These are phyloP conservation scores for Orthonevra nobilis DNA, from an alignment of 2,888 invertebrate genomes.

Conservation along the genomic window DNA sequence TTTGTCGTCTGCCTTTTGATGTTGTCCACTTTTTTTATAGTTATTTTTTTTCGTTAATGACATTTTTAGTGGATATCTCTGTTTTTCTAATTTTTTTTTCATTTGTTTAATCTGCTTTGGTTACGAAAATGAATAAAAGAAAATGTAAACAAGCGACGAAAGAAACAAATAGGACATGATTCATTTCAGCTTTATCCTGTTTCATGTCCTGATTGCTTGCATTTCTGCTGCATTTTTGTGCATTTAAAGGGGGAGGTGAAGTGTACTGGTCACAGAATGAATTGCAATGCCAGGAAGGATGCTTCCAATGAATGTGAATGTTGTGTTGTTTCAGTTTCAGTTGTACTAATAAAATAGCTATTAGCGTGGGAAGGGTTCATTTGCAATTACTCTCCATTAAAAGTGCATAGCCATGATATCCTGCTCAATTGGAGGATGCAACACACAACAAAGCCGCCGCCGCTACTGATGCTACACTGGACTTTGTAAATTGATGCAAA, in stretches of 20 bases:
- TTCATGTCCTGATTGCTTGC: constrained; percentile 52
- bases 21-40: background rate
- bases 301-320: constrained; percentile 8
- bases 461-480: background rate
- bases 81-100: constrained; percentile 8
- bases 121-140: background rate
- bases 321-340: constrained; percentile 20
- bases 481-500: constrained; percentile 16
- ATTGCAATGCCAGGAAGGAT: no score
- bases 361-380: constrained; percentile 57
- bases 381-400: constrained; percentile 67
- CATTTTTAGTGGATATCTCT: constrained; percentile 6
- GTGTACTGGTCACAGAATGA: constrained; percentile 3
- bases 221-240: constrained; percentile 16
- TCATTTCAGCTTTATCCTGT: constrained; percentile 37
- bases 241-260: background rate
- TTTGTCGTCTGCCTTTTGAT: background rate
- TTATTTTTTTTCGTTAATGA: background rate
- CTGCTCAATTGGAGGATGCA: background rate
- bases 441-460: background rate
- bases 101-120: constrained; percentile 19
- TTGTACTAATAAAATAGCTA: constrained; percentile 61
- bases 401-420: constrained; percentile 49
- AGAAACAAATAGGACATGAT: constrained; percentile 22
- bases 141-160: background rate